Percentiles rank a stretch among this genome's conserved stretches.
Conservation (phyloP, 2,888 invertebrate species). For the Lordiphosa andalusiaca region DNA sequence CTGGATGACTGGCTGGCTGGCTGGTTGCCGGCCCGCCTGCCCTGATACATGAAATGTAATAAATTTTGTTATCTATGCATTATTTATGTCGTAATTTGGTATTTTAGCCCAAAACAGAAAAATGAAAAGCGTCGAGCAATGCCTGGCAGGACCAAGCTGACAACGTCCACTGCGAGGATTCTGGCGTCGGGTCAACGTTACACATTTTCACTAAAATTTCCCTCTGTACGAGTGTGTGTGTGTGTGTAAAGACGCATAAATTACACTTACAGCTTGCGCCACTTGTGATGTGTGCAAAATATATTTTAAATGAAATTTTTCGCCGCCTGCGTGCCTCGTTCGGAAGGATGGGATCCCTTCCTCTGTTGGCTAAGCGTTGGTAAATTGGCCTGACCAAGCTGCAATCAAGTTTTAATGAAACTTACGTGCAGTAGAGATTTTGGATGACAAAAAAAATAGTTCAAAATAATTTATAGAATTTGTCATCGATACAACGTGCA, state of each 20-base stretch:
- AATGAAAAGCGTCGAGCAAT: constrained; percentile 66
- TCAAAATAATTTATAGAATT: too few species aligned
- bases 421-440: constrained; percentile 16
- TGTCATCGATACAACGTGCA: too few species aligned
- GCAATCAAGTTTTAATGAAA: constrained; percentile 33
- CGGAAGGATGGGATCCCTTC: not conserved
- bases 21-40: constrained; percentile 18
- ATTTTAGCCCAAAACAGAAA: constrained; percentile 73
- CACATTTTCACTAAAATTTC: constrained; percentile 60
- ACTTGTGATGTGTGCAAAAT: constrained; percentile 45
- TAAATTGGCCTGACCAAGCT: constrained; percentile 48
- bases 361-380: constrained; percentile 42
- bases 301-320: constrained; percentile 59
- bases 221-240: constrained; percentile 5
- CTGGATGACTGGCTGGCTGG: constrained; percentile 12
- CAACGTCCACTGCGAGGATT: constrained; percentile 13
- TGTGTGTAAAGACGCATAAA: constrained; percentile 59
- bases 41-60: constrained; percentile 73
- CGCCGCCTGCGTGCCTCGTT: not conserved
- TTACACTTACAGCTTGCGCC: constrained; percentile 59
- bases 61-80: constrained; percentile 75
- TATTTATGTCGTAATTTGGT: constrained; percentile 75
- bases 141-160: constrained; percentile 20
- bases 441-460: too few species aligned
- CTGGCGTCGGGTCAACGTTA: constrained; percentile 63